Base-by-base conservation (phyloP, 2,797 vertebrate genomes). In the Sebastes reedi region DNA sequence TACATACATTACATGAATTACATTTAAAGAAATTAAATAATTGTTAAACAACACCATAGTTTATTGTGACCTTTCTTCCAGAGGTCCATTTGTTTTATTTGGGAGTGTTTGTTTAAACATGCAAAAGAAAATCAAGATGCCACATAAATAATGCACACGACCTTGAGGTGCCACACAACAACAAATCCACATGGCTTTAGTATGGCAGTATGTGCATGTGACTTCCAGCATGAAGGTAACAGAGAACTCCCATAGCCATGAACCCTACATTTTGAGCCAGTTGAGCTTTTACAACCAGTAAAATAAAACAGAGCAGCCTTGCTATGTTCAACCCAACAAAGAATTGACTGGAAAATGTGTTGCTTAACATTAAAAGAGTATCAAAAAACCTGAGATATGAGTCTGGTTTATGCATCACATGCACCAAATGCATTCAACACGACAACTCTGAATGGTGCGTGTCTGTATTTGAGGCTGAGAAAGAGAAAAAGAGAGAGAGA, bases 371-470 rank as follows among this genome's bases (percentile, higher is more conserved):
- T 55, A 11, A 67, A 70, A 60, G 14, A 75, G 42, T 77, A 79
- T 74, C 27, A 81, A 80, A 79, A 75, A 80, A 72, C 78, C 78
- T 46, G 76, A 89, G 71, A 52, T 71, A 76, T 80, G 60, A 62
- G 27, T 24, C 56, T 42, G 6, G 30, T 50, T 72, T 70, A 59
- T 76, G 60, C 24, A 9, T 61, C 59, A 72, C 16, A 67, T 56
- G 42, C 39, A 54, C 22, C 3, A 71, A 62, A 82, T 71, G 7
- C 1, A 61, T 54, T 71, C 18, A 67, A 30, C 25, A 39, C 30
- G 62, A 62, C n/a, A 85, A 39, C 77, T 29, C 36, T 72, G 7
- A 64, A 62, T 61, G 7, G 3, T 25, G 16, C 32, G 30, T 56
- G 18, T 79, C 29, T 80, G 32, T 67, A 42, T 62, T 67, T 77